phyloP scores from a whole-genome alignment of 2,797 vertebrate genomes.

The Muscicapa striata region DNA sequence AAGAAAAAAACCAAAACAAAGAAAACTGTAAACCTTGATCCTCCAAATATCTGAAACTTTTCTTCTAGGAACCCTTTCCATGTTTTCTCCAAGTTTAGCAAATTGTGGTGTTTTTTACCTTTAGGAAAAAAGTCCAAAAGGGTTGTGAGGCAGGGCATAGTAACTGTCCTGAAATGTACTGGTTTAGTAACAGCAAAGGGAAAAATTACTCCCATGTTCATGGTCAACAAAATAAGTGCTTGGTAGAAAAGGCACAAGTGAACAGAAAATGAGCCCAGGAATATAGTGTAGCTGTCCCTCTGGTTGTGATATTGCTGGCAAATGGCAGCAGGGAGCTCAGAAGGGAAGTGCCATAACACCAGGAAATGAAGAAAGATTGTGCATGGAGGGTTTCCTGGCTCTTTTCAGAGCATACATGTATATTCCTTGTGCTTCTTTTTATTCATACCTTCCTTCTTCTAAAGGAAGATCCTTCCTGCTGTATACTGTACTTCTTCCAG shows the following conservation, averaged over 20 bases:
- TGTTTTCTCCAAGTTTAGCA: neutral
- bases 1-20: neutral
- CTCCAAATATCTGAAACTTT: neutral
- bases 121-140: neutral
- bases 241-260: neutral
- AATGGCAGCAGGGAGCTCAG: neutral
- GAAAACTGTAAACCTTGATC: neutral
- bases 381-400: neutral
- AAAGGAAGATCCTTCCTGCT: neutral
- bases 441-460: neutral
- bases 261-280: neutral
- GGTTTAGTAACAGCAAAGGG: neutral
- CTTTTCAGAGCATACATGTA: neutral
- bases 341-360: neutral
- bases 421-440: neutral
- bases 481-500: neutral
- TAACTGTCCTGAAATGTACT: neutral
- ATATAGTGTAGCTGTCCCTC: accelerated
- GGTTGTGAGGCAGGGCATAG: neutral
- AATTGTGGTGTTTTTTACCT: neutral
- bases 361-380: neutral
- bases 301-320: neutral
- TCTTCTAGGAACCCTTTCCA: neutral
- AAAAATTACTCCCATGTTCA: neutral
- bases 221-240: neutral